Base-by-base conservation (phyloP, 2,888 invertebrate genomes). In the Melanotus villosus region DNA sequence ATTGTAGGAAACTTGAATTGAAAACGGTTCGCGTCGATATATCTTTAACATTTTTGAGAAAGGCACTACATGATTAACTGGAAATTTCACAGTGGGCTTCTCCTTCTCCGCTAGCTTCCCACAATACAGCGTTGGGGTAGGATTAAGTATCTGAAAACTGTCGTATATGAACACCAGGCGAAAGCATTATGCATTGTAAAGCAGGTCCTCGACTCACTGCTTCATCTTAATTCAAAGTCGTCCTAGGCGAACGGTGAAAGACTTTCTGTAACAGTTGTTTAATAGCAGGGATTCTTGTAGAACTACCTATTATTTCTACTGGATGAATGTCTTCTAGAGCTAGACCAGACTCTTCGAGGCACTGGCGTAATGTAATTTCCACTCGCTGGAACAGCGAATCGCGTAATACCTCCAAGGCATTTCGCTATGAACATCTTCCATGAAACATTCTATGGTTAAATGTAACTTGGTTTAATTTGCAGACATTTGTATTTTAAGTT, bases 401-500 rank as follows among this genome's bases (percentile, higher is more conserved):
- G 76, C 94, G 93, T 78, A 98, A 85, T 70, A 90, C 88, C 83
- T 99, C 98, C 93, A 99, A 97, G 76, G 95, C 91, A 98, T 91
- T 54, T 91, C 91, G 0, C 94, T 93, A 34, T 91, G 90, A 0
- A 99, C 98, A 81, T 99, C 99, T 59, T 99, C 93, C 93, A 99
- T 97, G 81, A 99, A 98, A 84, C 99, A 99, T 85, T 99, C 99
- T 75, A 99, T 97, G 84, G 95, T 94, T 66, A 99, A 86, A 0
- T 99, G 99, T 77, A 99, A 88, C 36, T 91, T 92, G 10, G 97
- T 97, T 72, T 97, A 95, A 85, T 99, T 99, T 0, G 99, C 98
- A 2, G 98, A 98, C 99, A 99, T 99, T 85, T 99, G 95, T 83
- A 99, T 99, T 86, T 99, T 99, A 26, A 99, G 82, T 84, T 98